Conservation (phyloP, 1,140 invertebrate species). For the Drosophila orena region DNA sequence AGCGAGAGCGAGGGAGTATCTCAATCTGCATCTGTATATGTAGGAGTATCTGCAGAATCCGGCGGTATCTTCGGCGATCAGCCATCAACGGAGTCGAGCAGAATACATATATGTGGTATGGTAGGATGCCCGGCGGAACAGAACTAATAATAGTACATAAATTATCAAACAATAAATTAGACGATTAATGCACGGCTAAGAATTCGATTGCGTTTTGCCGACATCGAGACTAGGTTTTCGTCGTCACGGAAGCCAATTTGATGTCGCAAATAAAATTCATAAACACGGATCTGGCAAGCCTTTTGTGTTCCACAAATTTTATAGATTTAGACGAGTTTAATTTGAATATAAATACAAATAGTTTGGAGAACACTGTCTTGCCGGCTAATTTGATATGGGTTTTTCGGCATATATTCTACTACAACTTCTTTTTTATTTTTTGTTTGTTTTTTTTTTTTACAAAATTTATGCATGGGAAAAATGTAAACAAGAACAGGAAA, state of each 20-base stretch:
- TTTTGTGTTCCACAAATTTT: conserved; percentile 77
- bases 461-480: conserved; percentile 61
- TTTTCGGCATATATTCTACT: conserved; percentile 36
- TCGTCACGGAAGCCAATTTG: conserved; percentile 52
- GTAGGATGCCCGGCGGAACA: background rate
- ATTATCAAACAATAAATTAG: conserved; percentile 83
- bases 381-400: conserved; percentile 67
- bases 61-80: conserved; percentile 6
- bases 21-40: background rate
- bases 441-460: conserved; percentile 28
- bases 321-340: conserved; percentile 83
- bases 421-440: no score
- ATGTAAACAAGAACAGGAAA: conserved; percentile 30
- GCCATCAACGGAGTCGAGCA: conserved; percentile 2
- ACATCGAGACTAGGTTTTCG: conserved; percentile 28
- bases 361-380: conserved; percentile 69
- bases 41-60: background rate
- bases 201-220: conserved; percentile 81
- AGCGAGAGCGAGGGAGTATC: conserved; percentile 74
- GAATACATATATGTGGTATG: background rate
- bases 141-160: conserved; percentile 79
- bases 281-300: conserved; percentile 76
- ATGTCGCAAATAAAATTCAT: conserved; percentile 71
- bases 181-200: conserved; percentile 81
- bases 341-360: conserved; percentile 82